Evolutionary conservation across 2,113 vertebrate species (phyloP).

Genomic region (Meles meles): DNA sequence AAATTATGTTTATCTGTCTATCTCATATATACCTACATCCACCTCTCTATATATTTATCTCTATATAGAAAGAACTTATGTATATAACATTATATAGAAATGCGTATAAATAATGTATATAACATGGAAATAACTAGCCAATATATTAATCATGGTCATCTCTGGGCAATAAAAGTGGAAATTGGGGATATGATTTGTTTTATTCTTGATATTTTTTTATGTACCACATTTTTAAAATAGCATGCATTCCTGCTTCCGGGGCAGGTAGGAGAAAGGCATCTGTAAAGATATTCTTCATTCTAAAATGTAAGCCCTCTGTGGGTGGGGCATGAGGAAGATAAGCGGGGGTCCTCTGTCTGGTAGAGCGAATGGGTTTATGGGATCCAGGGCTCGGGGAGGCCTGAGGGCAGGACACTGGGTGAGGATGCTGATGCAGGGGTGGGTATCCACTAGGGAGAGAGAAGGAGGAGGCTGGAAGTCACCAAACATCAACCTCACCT

Average conservation of each 20-base stretch:
- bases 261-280: background rate
- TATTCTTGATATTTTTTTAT: background rate
- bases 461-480: background rate
- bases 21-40: background rate
- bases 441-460: background rate
- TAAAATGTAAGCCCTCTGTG: background rate
- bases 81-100: background rate
- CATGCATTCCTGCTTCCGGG: background rate
- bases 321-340: background rate
- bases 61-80: background rate
- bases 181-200: background rate
- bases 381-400: background rate
- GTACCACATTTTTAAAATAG: background rate
- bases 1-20: background rate
- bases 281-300: background rate
- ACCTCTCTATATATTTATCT: background rate
- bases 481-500: background rate
- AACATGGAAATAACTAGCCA: background rate
- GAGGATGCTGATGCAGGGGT: fast-evolving
- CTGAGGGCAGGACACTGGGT: too few relatives aligned
- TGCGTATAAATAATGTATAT: background rate
- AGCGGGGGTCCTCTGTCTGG: background rate
- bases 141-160: background rate
- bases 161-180: background rate
- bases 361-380: background rate